phyloP scores from a whole-genome alignment of 2,113 vertebrate genomes.

The Periophthalmodon schlosseri region DNA sequence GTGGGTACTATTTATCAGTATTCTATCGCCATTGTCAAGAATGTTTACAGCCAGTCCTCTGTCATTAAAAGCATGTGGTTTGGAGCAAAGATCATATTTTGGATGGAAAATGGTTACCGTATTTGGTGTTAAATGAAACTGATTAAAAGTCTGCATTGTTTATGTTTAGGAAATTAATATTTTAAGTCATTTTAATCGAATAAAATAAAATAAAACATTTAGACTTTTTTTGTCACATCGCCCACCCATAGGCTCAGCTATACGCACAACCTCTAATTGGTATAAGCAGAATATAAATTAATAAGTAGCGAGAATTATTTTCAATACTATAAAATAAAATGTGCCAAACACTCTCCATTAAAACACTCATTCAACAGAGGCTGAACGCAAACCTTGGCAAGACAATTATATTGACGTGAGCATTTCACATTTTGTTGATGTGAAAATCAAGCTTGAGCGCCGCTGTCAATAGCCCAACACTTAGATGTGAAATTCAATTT shows the following conservation, averaged over 20 bases:
- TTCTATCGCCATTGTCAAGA: not conserved
- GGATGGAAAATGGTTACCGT: too few species aligned
- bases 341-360: not conserved
- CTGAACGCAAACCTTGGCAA: conserved; percentile 7
- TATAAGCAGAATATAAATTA: not conserved
- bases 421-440: conserved; percentile 45
- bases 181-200: too few species aligned
- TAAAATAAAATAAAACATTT: too few species aligned
- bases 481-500: conserved; percentile 55
- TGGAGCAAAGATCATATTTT: too few species aligned
- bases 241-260: not conserved
- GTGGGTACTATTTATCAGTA: not conserved
- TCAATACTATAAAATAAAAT: not conserved
- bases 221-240: too few species aligned
- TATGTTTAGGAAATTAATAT: too few species aligned
- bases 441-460: conserved; percentile 32
- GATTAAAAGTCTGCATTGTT: too few species aligned
- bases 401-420: conserved; percentile 39
- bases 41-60: not conserved
- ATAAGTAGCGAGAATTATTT: not conserved
- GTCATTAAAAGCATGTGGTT: too few species aligned
- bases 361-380: not conserved
- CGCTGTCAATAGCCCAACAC: conserved; percentile 30
- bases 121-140: too few species aligned
- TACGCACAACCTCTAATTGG: not conserved